Conservation (phyloP, 1,140 invertebrate species). For the Drosophila aff. region DNA sequence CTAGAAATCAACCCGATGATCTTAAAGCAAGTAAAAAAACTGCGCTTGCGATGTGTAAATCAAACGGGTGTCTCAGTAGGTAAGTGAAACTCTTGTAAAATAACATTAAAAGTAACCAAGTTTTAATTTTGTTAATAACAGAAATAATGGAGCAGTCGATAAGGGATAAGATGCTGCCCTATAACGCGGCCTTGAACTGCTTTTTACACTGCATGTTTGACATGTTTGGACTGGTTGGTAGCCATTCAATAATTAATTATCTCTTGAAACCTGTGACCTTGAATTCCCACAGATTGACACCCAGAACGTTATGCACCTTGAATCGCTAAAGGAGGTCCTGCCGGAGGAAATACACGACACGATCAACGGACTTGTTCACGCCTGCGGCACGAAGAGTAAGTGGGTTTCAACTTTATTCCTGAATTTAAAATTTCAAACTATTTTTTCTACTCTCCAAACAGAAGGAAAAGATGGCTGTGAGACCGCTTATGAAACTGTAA, state of each 20-base stretch:
- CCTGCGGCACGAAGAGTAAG: slow-evolving; percentile 66
- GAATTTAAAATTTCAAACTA: background rate
- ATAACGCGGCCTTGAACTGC: slow-evolving; percentile 59
- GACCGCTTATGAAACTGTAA: slow-evolving; percentile 57
- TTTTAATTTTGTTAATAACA: background rate
- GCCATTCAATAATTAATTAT: background rate
- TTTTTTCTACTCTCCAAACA: slow-evolving; percentile 7
- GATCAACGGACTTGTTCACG: slow-evolving; percentile 35
- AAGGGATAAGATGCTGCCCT: slow-evolving; percentile 34
- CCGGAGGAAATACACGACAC: slow-evolving; percentile 56
- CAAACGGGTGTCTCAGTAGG: slow-evolving; percentile 61
- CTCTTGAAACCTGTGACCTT: background rate
- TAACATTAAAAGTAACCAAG: background rate
- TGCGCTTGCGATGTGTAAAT: slow-evolving; percentile 56
- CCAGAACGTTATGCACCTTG: slow-evolving; percentile 65
- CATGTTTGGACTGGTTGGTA: slow-evolving; percentile 68
- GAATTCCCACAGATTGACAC: slow-evolving; percentile 58
- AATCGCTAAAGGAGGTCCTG: slow-evolving; percentile 60
- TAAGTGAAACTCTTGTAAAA: slow-evolving; percentile 2
- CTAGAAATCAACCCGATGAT: slow-evolving; percentile 54
- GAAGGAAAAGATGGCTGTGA: slow-evolving; percentile 74
- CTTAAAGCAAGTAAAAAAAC: slow-evolving; percentile 60
- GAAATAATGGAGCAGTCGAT: slow-evolving; percentile 21
- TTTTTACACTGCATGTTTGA: slow-evolving; percentile 78
- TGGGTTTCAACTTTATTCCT: background rate